Base-by-base conservation (phyloP, 2,113 vertebrate species). In the Chrysochloris asiatica region DNA sequence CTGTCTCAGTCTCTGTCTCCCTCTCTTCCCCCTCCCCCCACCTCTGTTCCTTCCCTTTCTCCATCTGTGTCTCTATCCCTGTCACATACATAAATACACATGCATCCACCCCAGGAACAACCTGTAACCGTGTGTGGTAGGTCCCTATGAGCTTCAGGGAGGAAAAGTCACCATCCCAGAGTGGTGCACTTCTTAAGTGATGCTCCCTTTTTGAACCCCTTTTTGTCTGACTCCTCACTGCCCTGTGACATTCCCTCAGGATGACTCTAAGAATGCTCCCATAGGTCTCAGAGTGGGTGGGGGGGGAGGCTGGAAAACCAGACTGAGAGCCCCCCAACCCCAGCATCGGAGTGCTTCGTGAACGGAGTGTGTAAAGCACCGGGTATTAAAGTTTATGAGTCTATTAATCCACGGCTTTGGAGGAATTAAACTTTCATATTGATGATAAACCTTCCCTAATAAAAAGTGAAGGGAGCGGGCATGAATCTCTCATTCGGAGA, bases 351-450 rank as follows among this genome's bases (percentile, higher is more conserved):
- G 75, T 96, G 76, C 90, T 89, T 88, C 80, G 89, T 76, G 90
- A 85, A 93, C 84, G 91, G 90, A 95, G 95, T 94, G 92, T 90
- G 87, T 89, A 96, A 97, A 97, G 96, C 93, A 91, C 77, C 38
- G 54, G 95, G 92, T 96, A 96, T 98, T 98, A 97, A 96, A 95
- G 97, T 96, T 98, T 98, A 98, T 98, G 97, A 97, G 96, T 96
- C 94, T 97, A 96, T 98, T 98, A 98, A 97, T 98, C 96, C 93
- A 93, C 61, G 65, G 93, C 97, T 98, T 97, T 96, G 95, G 95
- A 95, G 95, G 96, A 98, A 98, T 98, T 97, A 97, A 98, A 97
- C 83, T 97, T 98, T 97, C 97, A 98, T 98, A 97, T 96, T 97
- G 97, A 97, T 97, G 97, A 97, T 97, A 98, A 97, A 97, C 94